phyloP scores from a whole-genome alignment of 2,888 invertebrate species.

The Neelides folsomi region DNA sequence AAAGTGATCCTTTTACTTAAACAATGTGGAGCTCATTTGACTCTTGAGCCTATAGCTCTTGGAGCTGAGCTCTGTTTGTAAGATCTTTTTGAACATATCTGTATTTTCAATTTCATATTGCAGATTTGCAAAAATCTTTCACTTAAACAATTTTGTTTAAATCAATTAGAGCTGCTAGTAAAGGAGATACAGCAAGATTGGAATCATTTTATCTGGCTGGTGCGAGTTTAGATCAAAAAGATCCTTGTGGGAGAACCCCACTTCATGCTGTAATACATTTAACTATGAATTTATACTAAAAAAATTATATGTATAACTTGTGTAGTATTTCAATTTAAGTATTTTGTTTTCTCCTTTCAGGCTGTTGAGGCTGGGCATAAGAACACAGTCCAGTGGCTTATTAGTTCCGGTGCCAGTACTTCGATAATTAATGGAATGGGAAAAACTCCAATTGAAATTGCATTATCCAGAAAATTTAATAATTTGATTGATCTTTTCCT shows the following conservation, averaged over 20 bases:
- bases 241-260: slow-evolving; percentile 52
- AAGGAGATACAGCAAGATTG: slow-evolving; percentile 47
- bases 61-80: slow-evolving; percentile 54
- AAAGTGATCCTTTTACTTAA: slow-evolving; percentile 53
- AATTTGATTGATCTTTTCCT: slow-evolving; percentile 10
- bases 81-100: slow-evolving; percentile 11
- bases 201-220: slow-evolving; percentile 53
- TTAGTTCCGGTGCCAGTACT: slow-evolving; percentile 14
- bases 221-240: slow-evolving; percentile 49
- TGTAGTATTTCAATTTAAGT: neutral
- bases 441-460: slow-evolving; percentile 21
- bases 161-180: slow-evolving; percentile 37
- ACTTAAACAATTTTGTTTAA: no score
- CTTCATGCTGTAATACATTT: slow-evolving; percentile 47
- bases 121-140: no score
- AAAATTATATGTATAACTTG: neutral
- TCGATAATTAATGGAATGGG: slow-evolving; percentile 14
- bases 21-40: slow-evolving; percentile 62
- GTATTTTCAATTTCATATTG: neutral
- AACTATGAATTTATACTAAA: neutral
- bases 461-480: slow-evolving; percentile 10
- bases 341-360: slow-evolving; percentile 5
- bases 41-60: slow-evolving; percentile 45
- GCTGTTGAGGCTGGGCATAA: slow-evolving; percentile 19
- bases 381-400: slow-evolving; percentile 16